Base-by-base conservation (phyloP, 2,113 vertebrate species). In the Patagioenas fasciata region DNA sequence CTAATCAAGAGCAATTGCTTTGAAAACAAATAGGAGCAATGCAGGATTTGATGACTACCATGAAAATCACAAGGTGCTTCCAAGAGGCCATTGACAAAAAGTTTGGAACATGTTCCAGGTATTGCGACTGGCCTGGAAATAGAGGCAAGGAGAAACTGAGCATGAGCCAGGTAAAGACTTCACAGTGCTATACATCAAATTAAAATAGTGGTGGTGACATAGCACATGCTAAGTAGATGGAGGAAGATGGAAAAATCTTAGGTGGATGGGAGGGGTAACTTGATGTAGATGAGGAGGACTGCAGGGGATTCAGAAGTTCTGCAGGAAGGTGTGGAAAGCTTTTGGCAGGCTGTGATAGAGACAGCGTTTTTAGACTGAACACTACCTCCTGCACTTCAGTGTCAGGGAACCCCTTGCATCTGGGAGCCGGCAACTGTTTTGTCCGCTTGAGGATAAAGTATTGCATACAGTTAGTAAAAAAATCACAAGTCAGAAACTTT, bases 1-100 rank as follows among this genome's bases (percentile, higher is more conserved):
- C 88, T 85, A 85, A 80, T 93, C 62, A 61, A 88, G 50, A 91
- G 34, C 62, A 53, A 80, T 85, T 90, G 78, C 91, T 96, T 72
- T 91, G n/a, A 50, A 82, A 74, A 75, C 26, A 85, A 53, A 42
- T 48, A 72, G 18, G 38, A 89, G 58, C 36, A 32, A 25, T 23
- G 19, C 44, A 80, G 62, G 53, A 15, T 85, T 95, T 82, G 70
- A 81, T 62, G 19, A 48, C 26, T 64, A 54, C 65, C 1, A 2
- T 69, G 84, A 90, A 91, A 89, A 88, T 91, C 34, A 24, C 47
- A 61, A 36, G 11, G 5, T 57, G 19, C 50, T 85, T 86, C 54
- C 17, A 79, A 70, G 79, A 90, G 8, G 26, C 58, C 71, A 29
- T 14, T 73, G 74, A 54, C 48, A 75, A 85, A 80, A 91, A 34